Evolutionary conservation across 2,888 invertebrate genomes (phyloP).

Genomic region (Rapana venosa): DNA sequence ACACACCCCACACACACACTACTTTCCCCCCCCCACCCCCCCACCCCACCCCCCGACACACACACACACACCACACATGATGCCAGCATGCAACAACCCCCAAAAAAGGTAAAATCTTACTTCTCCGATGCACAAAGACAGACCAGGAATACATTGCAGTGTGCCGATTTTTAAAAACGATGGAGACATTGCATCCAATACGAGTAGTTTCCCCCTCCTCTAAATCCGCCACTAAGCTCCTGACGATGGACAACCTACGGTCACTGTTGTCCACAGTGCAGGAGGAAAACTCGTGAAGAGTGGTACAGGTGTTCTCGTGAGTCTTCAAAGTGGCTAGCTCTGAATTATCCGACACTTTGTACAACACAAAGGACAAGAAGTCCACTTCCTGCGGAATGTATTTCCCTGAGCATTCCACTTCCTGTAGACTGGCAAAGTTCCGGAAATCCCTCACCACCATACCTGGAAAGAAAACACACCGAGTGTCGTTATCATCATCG

Average conservation of each 20-base stretch:
- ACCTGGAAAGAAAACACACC: not conserved
- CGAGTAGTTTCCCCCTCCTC: slow-evolving; percentile 16
- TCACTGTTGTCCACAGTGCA: slow-evolving; percentile 4
- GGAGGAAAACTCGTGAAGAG: slow-evolving; percentile 18
- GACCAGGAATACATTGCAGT: not conserved
- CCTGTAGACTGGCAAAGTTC: slow-evolving; percentile 16
- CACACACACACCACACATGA: not conserved
- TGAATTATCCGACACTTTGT: slow-evolving; percentile 5
- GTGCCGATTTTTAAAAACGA: not conserved
- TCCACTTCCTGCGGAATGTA: not conserved
- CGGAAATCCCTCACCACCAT: slow-evolving; percentile 8
- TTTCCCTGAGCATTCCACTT: slow-evolving; percentile 27
- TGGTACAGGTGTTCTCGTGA: not conserved
- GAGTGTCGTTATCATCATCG: not conserved
- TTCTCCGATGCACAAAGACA: slow-evolving; percentile 16
- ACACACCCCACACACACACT: too few relatives aligned
- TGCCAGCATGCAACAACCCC: too few relatives aligned
- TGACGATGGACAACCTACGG: not conserved
- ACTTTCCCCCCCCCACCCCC: too few relatives aligned
- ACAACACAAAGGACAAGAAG: not conserved
- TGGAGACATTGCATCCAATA: slow-evolving; percentile 30
- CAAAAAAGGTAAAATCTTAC: not conserved
- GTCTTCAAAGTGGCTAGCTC: not conserved
- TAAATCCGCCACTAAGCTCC: slow-evolving; percentile 22
- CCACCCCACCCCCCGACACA: too few relatives aligned